Conservation (phyloP, 2,797 vertebrate genomes). For the Acropternis orthonyx region DNA sequence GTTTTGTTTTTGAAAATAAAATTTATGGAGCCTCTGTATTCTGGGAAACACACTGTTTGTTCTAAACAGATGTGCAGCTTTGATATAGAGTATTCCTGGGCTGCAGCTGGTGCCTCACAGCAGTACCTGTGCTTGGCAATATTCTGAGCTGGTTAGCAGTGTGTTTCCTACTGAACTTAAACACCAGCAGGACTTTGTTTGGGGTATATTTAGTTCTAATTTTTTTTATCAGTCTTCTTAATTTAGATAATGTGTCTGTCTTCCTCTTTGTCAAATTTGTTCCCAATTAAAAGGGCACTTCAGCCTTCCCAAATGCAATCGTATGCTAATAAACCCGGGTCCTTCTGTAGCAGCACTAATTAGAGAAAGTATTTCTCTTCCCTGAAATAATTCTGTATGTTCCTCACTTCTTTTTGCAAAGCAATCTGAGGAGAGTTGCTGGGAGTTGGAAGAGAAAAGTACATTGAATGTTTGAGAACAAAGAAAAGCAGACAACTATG, state of each 20-base stretch:
- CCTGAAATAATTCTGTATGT: background rate
- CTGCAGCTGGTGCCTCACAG: background rate
- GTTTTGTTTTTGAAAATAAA: background rate
- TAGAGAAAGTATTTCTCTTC: background rate
- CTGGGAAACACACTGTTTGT: background rate
- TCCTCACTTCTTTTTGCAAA: background rate
- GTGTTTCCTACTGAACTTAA: background rate
- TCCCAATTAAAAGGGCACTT: slow-evolving; percentile 38
- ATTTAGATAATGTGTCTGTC: slow-evolving; percentile 5
- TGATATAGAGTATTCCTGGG: background rate
- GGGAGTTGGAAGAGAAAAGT: background rate
- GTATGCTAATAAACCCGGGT: slow-evolving; percentile 7
- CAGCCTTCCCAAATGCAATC: slow-evolving; percentile 18
- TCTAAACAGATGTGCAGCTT: background rate
- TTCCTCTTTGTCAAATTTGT: background rate
- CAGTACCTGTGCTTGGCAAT: background rate
- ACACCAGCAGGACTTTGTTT: background rate
- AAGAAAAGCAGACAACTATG: background rate
- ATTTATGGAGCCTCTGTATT: background rate
- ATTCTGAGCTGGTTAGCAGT: background rate
- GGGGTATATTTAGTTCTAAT: background rate
- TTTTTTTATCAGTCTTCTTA: background rate
- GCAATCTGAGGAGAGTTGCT: background rate
- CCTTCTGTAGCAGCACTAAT: background rate
- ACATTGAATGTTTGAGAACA: background rate